Conservation (phyloP, 2,113 vertebrate genomes). For the Blennius ocellaris region DNA sequence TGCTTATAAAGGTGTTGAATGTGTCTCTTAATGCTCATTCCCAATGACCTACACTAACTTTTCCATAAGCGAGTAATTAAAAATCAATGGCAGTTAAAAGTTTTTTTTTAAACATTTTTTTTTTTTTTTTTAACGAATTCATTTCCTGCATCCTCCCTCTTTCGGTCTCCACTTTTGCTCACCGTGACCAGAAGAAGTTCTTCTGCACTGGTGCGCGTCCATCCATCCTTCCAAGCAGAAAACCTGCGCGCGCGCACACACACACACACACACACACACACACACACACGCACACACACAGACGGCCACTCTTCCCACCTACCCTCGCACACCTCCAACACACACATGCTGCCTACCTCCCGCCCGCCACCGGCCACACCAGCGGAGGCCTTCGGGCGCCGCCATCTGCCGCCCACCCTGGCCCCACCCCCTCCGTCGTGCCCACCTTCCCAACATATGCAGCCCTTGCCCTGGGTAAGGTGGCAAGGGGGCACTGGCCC, state of each 20-base stretch:
- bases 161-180: slow-evolving; percentile 26
- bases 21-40: too few relatives aligned
- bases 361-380: slow-evolving; percentile 63
- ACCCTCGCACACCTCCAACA: slow-evolving; percentile 32
- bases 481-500: slow-evolving; percentile 75
- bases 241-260: slow-evolving; percentile 4
- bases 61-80: too few relatives aligned
- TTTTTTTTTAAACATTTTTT: too few relatives aligned
- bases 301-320: slow-evolving; percentile 32
- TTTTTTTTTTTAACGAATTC: too few relatives aligned
- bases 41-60: too few relatives aligned
- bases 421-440: slow-evolving; percentile 53
- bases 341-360: slow-evolving; percentile 11
- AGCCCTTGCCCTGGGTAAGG: slow-evolving; percentile 82
- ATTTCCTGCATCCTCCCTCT: slow-evolving; percentile 1
- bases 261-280: slow-evolving; percentile 16
- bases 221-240: slow-evolving; percentile 75
- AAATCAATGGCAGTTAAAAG: too few relatives aligned
- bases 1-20: too few relatives aligned
- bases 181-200: slow-evolving; percentile 73
- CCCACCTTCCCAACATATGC: slow-evolving; percentile 80
- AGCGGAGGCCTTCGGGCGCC: slow-evolving; percentile 75
- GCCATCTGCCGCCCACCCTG: slow-evolving; percentile 77
- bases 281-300: slow-evolving; percentile 29
- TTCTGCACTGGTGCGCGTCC: slow-evolving; percentile 76